Evolutionary conservation across 2,113 vertebrate species (phyloP), one percentile per base, ranked within the genome.

Genomic region (Puma concolor): DNA sequence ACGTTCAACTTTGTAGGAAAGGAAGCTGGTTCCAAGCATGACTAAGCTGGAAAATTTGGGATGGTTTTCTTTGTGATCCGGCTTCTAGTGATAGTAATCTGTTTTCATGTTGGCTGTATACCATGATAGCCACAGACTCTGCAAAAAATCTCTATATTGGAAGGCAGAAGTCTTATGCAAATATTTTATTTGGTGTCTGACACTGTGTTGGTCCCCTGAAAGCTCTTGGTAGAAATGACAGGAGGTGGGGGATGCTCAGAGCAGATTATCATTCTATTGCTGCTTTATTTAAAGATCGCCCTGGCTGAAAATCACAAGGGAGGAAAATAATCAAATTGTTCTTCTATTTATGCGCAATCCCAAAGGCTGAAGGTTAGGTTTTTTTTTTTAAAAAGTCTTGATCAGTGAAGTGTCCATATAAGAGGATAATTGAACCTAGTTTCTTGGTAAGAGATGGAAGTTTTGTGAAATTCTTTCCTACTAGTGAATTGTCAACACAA

Each of bases 391-490:
- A 8, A 4, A 80, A 79, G 67, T 94, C 81, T 85, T 83, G n/a
- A 92, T 96, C 33, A 31, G 57, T 77, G 17, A 97, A 23, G 19
- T 74, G 66, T 83, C 66, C 77, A 41, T 27, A 60, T 48, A 54
- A 89, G 85, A 52, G 88, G 66, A 95, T 90, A 80, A 90, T 52
- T 90, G 80, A 80, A 52, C 38, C 81, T 81, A 81, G 54, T 90
- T 97, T 88, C 80, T 95, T 84, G 44, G 50, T 87, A 38, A 76
- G 91, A 87, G 83, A 66, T 76, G 44, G 87, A 96, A 86, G 84
- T 90, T 94, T 92, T 82, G 36, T 91, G 86, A 85, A 88, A 54
- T 88, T 82, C 67, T 95, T 96, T 96, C 15, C 63, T 81, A n/a
- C n/a, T 52, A 72, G 69, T 67, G 71, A 97, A 90, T 71, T 74